phyloP scores from a whole-genome alignment of 2,888 invertebrate genomes.

The Eretmocerus hayati region DNA sequence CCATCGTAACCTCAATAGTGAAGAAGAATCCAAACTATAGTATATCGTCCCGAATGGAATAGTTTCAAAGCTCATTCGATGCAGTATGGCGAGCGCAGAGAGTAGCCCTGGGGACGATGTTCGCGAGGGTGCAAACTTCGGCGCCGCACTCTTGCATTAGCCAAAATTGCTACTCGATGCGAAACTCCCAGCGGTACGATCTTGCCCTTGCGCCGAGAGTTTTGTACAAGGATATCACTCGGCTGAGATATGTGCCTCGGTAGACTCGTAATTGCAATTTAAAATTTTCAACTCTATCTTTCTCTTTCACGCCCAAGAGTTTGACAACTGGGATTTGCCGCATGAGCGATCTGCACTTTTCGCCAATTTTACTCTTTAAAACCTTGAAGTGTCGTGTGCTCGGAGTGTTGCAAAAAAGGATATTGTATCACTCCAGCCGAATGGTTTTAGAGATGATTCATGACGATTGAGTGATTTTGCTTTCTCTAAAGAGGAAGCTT shows the following conservation, averaged over 20 bases:
- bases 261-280: conserved; percentile 20
- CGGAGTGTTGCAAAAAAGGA: too few species aligned
- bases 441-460: too few species aligned
- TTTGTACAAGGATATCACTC: conserved; percentile 4
- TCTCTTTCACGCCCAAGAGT: not conserved
- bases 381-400: too few species aligned
- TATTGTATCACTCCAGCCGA: too few species aligned
- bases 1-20: too few species aligned
- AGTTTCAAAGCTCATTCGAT: too few species aligned
- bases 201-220: conserved; percentile 8
- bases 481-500: too few species aligned
- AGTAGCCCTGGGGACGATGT: conserved; percentile 5
- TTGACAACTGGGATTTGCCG: conserved; percentile 1
- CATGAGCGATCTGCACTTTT: not conserved
- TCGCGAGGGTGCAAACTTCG: conserved; percentile 10
- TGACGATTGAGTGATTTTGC: too few species aligned
- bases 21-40: too few species aligned
- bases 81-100: too few species aligned
- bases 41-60: too few species aligned
- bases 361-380: too few species aligned
- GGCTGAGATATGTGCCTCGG: conserved; percentile 16
- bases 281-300: conserved; percentile 10
- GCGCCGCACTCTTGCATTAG: not conserved
- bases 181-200: conserved; percentile 17
- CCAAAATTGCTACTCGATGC: conserved; percentile 11